Evolutionary conservation across 2,113 vertebrate genomes (phyloP), one percentile per base, ranked within the genome.

Genomic region (Spea bombifrons): DNA sequence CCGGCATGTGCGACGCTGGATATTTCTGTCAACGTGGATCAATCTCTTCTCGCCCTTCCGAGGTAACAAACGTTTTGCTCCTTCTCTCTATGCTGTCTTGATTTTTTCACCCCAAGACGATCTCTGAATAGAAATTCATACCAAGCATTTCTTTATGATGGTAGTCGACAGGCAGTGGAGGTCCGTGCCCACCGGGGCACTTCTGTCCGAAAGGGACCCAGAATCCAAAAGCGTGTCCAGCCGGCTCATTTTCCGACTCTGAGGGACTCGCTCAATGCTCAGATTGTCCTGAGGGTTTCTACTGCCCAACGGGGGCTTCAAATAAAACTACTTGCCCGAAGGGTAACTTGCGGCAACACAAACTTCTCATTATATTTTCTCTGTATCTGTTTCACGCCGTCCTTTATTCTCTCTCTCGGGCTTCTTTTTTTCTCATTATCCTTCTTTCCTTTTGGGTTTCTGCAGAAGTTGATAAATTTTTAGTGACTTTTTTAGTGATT

Each of bases 1-100:
- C 92, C 44, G 96, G 96, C 52, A 88, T 83, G 63, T 97, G 97
- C 71, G 81, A 87, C 46, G 86, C 90, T 2, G 94, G 95, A 6
- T 96, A 91, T 84, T 93, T 90, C 84, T 97, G 96, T 81, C 86
- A 80, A 0, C 85, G 85, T 7, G 89, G 90, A 16, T 90, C 94
- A 30, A 66, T 69, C 0, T 52, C 87, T 72, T 84, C 86, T 6
- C 93, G 93, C 64, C 89, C 91, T 74, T 88, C 69, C 5, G 90
- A 94, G 77, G 78, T 80, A 74, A 44, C 3, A 5, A 61, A 61
- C 15, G 10, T 61, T 61, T 61, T n/a, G 5, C 15, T 61, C 8
- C 59, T 61, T 2, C 59, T 61, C 15, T 61, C 59, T 4, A 5
- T 61, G 59, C 10, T 53, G 50, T 53, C 50, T 53, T 10, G 7